Evolutionary conservation across 2,888 invertebrate species (phyloP), one percentile per base, ranked within the genome.

Genomic region (Drosophila longiperda): DNA sequence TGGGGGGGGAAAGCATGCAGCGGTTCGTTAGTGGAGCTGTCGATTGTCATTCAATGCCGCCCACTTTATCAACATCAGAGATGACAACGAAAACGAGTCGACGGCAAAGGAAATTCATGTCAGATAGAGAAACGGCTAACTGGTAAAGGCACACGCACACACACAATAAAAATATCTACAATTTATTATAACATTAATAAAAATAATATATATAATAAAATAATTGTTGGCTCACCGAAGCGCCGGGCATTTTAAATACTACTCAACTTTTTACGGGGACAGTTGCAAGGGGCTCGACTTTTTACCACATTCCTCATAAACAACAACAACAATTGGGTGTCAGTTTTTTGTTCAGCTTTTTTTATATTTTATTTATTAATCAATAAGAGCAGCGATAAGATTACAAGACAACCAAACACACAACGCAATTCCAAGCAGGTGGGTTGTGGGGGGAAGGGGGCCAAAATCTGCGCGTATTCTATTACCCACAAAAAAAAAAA

Each of bases 311-410:
- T 57, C 66, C 58, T 68, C 68, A 75, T 78, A 79, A 57, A 71
- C 66, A 40, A 55, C 38, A 40, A 55, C 38, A 57, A 57, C 32
- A 68, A 67, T 67, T 65, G 53, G 52, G 55, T 73, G 59, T 69
- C 61, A 77, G 79, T 82, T 87, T 81, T n/a, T n/a, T n/a, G n/a
- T n/a, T n/a, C n/a, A n/a, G n/a, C n/a, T 57, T 53, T 72, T 65
- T 54, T 65, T 66, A 45, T 38, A 34, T 71, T 40, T 64, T 69
- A 67, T 69, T 69, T 83, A 75, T 81, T 85, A 88, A 86, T 88
- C 84, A 85, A 86, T 86, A 81, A 68, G 86, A 87, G 74, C 82
- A 84, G 71, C 49, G 84, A 85, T 85, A 79, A 86, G 81, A 82
- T 78, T 69, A 74, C 62, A 40, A 63, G 71, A 68, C 75, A 65